These are phyloP conservation scores for Salvelinus sp. DNA, from an alignment of 2,113 vertebrate genomes.

Conservation along the genomic window DNA sequence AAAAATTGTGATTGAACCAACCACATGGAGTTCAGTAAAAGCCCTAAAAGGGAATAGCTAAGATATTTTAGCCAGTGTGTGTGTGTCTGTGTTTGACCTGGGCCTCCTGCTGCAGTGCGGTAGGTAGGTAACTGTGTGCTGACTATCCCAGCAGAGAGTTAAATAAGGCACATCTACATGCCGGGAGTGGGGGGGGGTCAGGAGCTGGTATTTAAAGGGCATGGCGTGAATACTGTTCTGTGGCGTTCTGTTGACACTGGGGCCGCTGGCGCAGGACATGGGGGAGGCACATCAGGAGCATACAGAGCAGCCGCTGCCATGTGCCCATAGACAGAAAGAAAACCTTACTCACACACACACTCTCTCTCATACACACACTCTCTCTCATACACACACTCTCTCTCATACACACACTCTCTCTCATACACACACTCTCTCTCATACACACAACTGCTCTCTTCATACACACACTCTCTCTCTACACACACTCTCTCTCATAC, in stretches of 20 bases:
- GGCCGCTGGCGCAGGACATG: not conserved
- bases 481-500: not conserved
- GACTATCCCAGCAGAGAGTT: not conserved
- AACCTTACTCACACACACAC: not conserved
- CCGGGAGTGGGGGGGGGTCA: not conserved
- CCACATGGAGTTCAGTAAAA: too few species aligned
- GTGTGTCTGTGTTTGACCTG: slow-evolving; percentile 25
- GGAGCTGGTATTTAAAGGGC: slow-evolving; percentile 7
- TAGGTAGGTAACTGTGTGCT: not conserved
- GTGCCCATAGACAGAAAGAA: not conserved
- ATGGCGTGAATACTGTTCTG: not conserved
- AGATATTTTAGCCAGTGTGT: not conserved
- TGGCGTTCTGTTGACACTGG: not conserved
- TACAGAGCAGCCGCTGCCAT: not conserved
- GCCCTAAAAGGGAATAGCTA: too few species aligned
- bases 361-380: not conserved
- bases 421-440: not conserved
- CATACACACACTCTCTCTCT: too few species aligned
- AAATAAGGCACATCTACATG: not conserved
- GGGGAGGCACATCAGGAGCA: not conserved
- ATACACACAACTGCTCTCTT: too few species aligned
- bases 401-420: not conserved
- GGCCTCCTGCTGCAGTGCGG: slow-evolving; percentile 21
- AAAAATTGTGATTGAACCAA: too few species aligned
- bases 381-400: not conserved